A percentile compares a stretch with the other conserved stretches of the same genome.
Evolutionary conservation across 2,797 vertebrate species (phyloP).

Genomic region (Lagocephalus sceleratus): DNA sequence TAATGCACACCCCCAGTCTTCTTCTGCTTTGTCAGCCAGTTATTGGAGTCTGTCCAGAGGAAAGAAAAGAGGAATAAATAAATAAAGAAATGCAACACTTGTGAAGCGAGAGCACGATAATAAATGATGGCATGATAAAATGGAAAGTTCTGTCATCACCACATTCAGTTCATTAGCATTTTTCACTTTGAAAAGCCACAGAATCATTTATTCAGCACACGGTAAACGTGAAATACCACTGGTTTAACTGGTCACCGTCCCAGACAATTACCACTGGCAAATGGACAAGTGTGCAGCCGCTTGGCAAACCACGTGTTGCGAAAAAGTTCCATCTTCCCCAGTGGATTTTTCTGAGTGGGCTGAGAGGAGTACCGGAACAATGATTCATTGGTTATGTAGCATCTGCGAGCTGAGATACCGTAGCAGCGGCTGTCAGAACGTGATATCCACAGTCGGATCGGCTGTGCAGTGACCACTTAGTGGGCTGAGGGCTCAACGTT

Average conservation of each 20-base stretch:
- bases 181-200: too few relatives aligned
- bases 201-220: too few relatives aligned
- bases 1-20: slow-evolving; percentile 75
- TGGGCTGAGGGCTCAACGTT: slow-evolving; percentile 21
- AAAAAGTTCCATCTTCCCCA: slow-evolving; percentile 1
- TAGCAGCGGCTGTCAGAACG: slow-evolving; percentile 52
- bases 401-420: slow-evolving; percentile 52
- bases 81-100: slow-evolving; percentile 77
- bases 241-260: too few relatives aligned
- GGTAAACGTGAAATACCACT: too few relatives aligned
- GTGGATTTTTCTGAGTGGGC: slow-evolving; percentile 6
- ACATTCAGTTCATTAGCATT: too few relatives aligned
- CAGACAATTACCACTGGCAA: background rate
- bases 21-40: slow-evolving; percentile 82
- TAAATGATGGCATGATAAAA: slow-evolving; percentile 63
- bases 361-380: slow-evolving; percentile 43
- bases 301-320: slow-evolving; percentile 5
- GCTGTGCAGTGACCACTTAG: slow-evolving; percentile 43
- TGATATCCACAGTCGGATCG: slow-evolving; percentile 48
- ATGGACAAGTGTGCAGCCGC: background rate
- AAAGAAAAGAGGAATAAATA: slow-evolving; percentile 71
- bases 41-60: slow-evolving; percentile 84
- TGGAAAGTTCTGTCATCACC: background rate
- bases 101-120: slow-evolving; percentile 69
- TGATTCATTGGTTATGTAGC: slow-evolving; percentile 45